Evolutionary conservation across 2,888 invertebrate genomes (phyloP).

Genomic region (Parthenolecanium corni): DNA sequence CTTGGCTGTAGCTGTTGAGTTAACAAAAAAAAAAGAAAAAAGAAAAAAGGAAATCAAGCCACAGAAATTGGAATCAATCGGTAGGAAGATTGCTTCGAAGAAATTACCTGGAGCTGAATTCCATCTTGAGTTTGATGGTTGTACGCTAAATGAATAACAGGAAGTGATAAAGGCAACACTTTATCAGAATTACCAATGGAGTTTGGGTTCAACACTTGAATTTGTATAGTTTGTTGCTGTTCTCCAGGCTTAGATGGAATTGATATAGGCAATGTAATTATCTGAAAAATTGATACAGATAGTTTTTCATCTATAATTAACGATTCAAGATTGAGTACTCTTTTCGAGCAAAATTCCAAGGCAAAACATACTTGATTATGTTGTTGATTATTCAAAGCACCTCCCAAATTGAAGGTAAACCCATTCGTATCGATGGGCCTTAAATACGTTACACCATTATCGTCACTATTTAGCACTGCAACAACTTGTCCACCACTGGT

Average conservation of each 20-base stretch:
- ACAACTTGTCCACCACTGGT: constrained; percentile 45
- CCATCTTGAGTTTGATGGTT: constrained; percentile 46
- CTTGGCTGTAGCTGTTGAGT: constrained; percentile 20
- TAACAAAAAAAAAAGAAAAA: constrained; percentile 31
- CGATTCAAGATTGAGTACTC: background rate
- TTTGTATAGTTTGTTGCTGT: constrained; percentile 58
- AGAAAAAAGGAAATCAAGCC: constrained; percentile 36
- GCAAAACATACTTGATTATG: constrained; percentile 30
- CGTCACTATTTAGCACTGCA: constrained; percentile 54
- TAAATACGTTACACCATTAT: constrained; percentile 63
- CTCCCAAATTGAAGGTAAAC: constrained; percentile 37
- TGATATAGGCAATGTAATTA: constrained; percentile 66
- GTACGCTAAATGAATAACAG: constrained; percentile 63
- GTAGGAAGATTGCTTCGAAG: too few species aligned
- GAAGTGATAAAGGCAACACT: constrained; percentile 51
- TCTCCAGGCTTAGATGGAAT: constrained; percentile 51
- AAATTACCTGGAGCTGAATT: constrained; percentile 35
- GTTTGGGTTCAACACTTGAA: constrained; percentile 56
- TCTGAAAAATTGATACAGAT: constrained; percentile 38
- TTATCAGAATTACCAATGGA: constrained; percentile 31
- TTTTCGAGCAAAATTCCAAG: background rate
- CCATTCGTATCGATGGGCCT: constrained; percentile 49
- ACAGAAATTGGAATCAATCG: constrained; percentile 38
- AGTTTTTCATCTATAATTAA: constrained; percentile 2
- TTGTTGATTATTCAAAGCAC: constrained; percentile 30